Percentiles rank a stretch among this genome's conserved stretches.
Conservation (phyloP, 2,888 invertebrate genomes). For the Sminthurinus aureus region DNA sequence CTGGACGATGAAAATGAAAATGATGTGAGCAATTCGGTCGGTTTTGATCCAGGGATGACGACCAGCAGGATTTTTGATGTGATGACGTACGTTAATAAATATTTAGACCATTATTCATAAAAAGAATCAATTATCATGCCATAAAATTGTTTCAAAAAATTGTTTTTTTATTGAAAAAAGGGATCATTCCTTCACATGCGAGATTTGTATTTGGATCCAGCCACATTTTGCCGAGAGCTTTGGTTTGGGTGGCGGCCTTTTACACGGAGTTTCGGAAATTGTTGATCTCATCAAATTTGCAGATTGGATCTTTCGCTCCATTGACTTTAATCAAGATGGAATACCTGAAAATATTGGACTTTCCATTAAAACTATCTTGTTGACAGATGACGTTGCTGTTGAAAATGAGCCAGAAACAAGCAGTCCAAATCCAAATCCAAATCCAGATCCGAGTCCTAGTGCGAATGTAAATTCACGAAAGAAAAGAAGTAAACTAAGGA, state of each 20-base stretch:
- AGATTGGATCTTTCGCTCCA: constrained; percentile 45
- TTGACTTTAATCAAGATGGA: constrained; percentile 49
- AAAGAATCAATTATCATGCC: too few relatives aligned
- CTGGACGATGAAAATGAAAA: background rate
- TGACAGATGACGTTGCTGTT: constrained; percentile 19
- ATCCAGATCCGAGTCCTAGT: background rate
- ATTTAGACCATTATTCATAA: background rate
- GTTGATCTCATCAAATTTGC: constrained; percentile 37
- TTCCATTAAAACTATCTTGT: constrained; percentile 31
- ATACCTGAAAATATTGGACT: constrained; percentile 49
- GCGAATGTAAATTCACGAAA: background rate
- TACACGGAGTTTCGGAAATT: constrained; percentile 46
- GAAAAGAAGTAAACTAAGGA: background rate
- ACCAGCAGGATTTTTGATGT: background rate
- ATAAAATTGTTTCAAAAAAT: background rate
- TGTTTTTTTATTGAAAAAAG: constrained; percentile 24
- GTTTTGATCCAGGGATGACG: background rate
- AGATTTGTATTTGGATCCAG: constrained; percentile 49
- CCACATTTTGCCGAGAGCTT: constrained; percentile 51
- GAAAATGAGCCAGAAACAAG: background rate
- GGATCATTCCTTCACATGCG: constrained; percentile 34
- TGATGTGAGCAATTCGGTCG: background rate
- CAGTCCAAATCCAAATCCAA: background rate
- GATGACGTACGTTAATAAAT: background rate
- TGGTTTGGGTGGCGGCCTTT: constrained; percentile 36